Conservation (phyloP, 2,113 vertebrate species). For the Nicator chloris region DNA sequence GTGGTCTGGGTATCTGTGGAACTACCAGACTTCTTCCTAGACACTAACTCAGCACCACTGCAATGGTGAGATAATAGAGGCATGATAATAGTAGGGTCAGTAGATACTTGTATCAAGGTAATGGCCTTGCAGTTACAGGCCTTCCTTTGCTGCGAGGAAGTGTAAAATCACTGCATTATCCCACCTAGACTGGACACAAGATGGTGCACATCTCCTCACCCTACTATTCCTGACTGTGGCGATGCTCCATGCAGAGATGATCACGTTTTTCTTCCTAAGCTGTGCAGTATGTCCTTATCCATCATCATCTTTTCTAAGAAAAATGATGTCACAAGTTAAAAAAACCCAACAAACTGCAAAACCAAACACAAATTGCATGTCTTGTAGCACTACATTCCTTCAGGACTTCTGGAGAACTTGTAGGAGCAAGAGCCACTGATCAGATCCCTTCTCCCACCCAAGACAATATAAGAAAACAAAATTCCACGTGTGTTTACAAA, state of each 20-base stretch:
- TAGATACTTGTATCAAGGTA: not conserved
- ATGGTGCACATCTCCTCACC: not conserved
- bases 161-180: not conserved
- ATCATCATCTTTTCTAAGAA: not conserved
- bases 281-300: not conserved
- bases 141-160: not conserved
- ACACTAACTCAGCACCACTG: not conserved
- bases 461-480: not conserved
- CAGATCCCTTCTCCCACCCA: fast-evolving
- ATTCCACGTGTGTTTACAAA: not conserved
- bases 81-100: not conserved
- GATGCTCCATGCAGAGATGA: fast-evolving
- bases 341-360: not conserved
- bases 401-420: not conserved
- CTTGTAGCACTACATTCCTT: not conserved
- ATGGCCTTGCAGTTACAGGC: not conserved
- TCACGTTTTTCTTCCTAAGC: not conserved
- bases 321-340: not conserved
- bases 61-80: not conserved
- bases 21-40: not conserved
- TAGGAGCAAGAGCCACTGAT: not conserved
- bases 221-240: not conserved
- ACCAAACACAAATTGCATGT: not conserved
- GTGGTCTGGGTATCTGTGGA: not conserved
- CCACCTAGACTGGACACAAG: too few relatives aligned